Evolutionary conservation across 2,888 invertebrate species (phyloP).

Genomic region (Odiellus spinosus): DNA sequence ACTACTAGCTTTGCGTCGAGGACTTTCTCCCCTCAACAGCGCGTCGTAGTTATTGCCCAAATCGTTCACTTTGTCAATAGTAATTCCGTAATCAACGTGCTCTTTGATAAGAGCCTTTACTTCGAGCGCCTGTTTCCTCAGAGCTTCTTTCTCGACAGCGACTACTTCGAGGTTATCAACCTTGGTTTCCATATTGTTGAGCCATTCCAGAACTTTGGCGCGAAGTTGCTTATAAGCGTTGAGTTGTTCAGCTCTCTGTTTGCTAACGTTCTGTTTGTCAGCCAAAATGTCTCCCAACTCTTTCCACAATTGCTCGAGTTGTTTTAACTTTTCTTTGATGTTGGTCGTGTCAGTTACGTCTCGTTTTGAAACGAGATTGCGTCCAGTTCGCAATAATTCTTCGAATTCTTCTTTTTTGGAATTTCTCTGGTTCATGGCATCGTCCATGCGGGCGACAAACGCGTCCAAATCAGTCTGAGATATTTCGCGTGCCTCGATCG

Average conservation of each 20-base stretch:
- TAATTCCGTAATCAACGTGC: slow-evolving; percentile 65
- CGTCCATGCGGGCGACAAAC: slow-evolving; percentile 42
- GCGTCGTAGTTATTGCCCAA: slow-evolving; percentile 73
- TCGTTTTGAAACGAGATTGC: slow-evolving; percentile 59
- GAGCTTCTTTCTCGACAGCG: slow-evolving; percentile 67
- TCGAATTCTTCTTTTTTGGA: slow-evolving; percentile 47
- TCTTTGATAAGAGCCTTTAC: slow-evolving; percentile 53
- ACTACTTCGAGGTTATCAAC: slow-evolving; percentile 63
- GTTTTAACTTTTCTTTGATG: slow-evolving; percentile 58
- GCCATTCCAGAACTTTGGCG: slow-evolving; percentile 68
- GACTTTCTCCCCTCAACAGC: slow-evolving; percentile 62
- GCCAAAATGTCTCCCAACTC: slow-evolving; percentile 64
- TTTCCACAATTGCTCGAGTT: slow-evolving; percentile 73
- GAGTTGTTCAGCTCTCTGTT: slow-evolving; percentile 67
- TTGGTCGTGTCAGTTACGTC: slow-evolving; percentile 74
- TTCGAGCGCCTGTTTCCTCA: slow-evolving; percentile 55
- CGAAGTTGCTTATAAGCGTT: slow-evolving; percentile 69
- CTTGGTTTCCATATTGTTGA: slow-evolving; percentile 57
- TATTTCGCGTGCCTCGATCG: slow-evolving; percentile 54
- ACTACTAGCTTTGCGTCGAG: slow-evolving; percentile 59
- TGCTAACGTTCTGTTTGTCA: slow-evolving; percentile 66
- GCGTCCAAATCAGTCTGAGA: slow-evolving; percentile 40
- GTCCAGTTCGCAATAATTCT: slow-evolving; percentile 61
- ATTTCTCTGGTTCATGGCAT: slow-evolving; percentile 31
- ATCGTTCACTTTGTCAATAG: slow-evolving; percentile 80